Evolutionary conservation across 1,140 invertebrate genomes (phyloP).

Genomic region (Drosophila asahinai): DNA sequence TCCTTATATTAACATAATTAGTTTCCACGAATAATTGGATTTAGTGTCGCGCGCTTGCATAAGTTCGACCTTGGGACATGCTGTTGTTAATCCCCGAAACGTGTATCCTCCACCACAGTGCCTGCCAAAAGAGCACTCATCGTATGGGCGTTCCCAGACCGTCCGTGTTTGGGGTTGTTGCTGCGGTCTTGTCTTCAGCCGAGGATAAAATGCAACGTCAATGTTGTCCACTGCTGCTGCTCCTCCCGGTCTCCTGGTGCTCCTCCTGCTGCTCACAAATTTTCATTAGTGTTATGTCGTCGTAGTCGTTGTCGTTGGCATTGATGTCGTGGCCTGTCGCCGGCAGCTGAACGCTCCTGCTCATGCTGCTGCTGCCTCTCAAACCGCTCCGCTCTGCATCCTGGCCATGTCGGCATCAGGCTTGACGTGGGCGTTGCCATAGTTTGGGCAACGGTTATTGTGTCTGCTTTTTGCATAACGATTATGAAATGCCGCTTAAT

Average conservation of each 20-base stretch:
- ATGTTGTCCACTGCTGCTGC: slow-evolving; percentile 43
- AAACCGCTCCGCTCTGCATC: slow-evolving; percentile 7
- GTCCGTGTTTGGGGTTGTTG: slow-evolving; percentile 51
- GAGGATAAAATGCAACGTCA: slow-evolving; percentile 60
- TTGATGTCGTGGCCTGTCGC: slow-evolving; percentile 40
- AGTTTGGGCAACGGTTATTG: slow-evolving; percentile 32
- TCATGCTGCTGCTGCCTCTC: slow-evolving; percentile 3
- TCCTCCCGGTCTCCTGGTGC: not conserved
- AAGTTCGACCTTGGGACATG: slow-evolving; percentile 1
- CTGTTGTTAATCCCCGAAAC: not conserved
- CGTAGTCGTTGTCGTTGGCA: slow-evolving; percentile 22
- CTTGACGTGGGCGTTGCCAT: slow-evolving; percentile 30
- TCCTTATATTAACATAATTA: not conserved
- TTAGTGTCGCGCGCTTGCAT: not conserved
- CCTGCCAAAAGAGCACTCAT: slow-evolving; percentile 31
- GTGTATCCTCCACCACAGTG: slow-evolving; percentile 29
- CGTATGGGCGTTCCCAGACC: slow-evolving; percentile 33
- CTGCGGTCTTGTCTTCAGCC: slow-evolving; percentile 48
- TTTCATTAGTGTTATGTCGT: slow-evolving; percentile 67
- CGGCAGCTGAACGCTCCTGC: slow-evolving; percentile 35
- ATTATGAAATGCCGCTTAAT: slow-evolving; percentile 49
- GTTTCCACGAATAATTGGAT: not conserved
- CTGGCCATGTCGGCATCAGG: not conserved
- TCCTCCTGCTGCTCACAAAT: slow-evolving; percentile 49
- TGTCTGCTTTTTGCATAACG: slow-evolving; percentile 43